Base-by-base conservation (phyloP, 2,113 vertebrate species). In the Lophura nycthemera region DNA sequence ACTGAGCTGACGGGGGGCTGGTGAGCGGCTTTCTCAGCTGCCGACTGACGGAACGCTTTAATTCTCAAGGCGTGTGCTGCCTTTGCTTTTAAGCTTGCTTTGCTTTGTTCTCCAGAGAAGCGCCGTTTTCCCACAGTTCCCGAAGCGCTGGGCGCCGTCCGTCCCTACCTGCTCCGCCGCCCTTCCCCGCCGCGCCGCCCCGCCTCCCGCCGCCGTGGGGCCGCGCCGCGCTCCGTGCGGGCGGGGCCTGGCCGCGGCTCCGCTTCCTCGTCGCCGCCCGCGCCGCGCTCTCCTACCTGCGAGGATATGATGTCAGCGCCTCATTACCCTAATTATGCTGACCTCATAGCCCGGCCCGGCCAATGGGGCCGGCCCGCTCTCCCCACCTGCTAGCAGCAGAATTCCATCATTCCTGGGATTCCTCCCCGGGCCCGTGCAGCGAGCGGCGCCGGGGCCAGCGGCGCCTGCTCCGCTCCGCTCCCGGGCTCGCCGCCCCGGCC, bases 321-420 rank as follows among this genome's bases (percentile, higher is more conserved):
- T 54, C 4, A 97, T 98, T 98, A 98, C 75, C 97, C 98, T 98
- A 98, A 98, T 98, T 95, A 98, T 94, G 97, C 98, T 98, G 98
- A 98, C 86, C 91, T 98, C 98, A 98, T 81, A 83, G 74, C 9
- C 8, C 5, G 4, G 27, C 30, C 72, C 80, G 79, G 85, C 98
- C 98, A 98, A 99, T 99, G 96, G 97, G 97, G 69, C 83, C 38
- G 48, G 79, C 40, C 40, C 89, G 92, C 96, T 97, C 95, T 98
- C 98, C 98, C 98, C 98, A 99, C 98, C 98, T 99, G 98, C 98
- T 98, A 97, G 98, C 98, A 97, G 98, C 97, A 96, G 98, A 95
- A 98, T 98, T 98, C 98, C 98, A 97, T 99, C 98, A 99, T 99
- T 99, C 99, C 98, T 97, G 94, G 98, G 98, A 99, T 99, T 99